Evolutionary conservation across 2,888 invertebrate genomes (phyloP), one percentile per base, ranked within the genome.

Genomic region (Notodonta dromedarius): DNA sequence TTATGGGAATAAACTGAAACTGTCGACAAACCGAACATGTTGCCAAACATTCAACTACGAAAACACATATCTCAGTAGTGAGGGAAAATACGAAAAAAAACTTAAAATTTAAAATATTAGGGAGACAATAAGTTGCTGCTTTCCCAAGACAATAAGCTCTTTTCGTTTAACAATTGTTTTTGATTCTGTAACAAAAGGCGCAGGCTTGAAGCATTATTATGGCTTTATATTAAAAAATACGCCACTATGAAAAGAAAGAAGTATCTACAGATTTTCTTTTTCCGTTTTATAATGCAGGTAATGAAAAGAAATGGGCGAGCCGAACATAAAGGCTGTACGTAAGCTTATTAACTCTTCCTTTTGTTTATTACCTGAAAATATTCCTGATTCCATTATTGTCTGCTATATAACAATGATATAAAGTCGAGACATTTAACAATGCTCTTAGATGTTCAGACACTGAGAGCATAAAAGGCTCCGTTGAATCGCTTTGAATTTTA

Each of bases 331-430:
- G 82, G 79, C 83, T 82, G 76, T 83, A 80, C 80, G 79, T 88
- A 86, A 88, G 88, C 87, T 87, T 89, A 89, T 89, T 90, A 89
- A 87, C 80, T 84, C 78, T 80, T 78, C 73, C 71, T 76, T 80
- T 79, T 80, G 73, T 78, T 77, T 77, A 70, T 63, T 74, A 71
- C 73, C 63, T 75, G 73, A 78, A 80, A 78, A 76, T 73, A 71
- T 71, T 74, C 73, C 72, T 66, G 62, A 79, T 74, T 70, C 69
- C 74, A 74, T 78, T 77, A 74, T 79, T 70, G 74, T 73, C 67
- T 66, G 70, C 61, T 63, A 60, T 70, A 61, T 67, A 63, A 70
- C 12, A 65, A 73, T 75, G 76, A 75, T 73, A 76, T 73, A 76
- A 75, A 72, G 71, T 71, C 70, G 69, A 67, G 63, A 66, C 70